Percentiles rank a stretch among this genome's conserved stretches.
phyloP scores from a whole-genome alignment of 2,113 vertebrate genomes.

The Mustelus asterias region DNA sequence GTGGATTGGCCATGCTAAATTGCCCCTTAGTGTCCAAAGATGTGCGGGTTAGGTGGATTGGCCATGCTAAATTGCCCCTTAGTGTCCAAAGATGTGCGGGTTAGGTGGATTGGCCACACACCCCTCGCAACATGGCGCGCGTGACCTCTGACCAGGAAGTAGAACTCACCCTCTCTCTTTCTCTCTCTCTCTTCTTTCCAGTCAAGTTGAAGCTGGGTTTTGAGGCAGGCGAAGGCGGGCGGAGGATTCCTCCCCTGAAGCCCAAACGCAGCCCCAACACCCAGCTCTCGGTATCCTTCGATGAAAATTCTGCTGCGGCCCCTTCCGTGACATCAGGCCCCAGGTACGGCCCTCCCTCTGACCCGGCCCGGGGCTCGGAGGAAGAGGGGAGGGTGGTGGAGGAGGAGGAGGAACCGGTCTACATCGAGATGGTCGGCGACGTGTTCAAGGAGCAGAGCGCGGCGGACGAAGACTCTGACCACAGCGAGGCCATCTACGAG shows the following conservation, averaged over 20 bases:
- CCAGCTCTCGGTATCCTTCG: slow-evolving; percentile 69
- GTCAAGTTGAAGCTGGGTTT: slow-evolving; percentile 71
- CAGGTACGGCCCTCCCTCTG: slow-evolving; percentile 53
- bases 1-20: too few species aligned
- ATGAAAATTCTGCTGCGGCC: slow-evolving; percentile 43
- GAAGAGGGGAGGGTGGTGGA: too few species aligned
- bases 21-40: too few species aligned
- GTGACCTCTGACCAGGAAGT: neutral
- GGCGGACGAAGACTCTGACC: slow-evolving; percentile 79
- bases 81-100: too few species aligned
- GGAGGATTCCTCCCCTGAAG: slow-evolving; percentile 78
- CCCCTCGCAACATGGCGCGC: neutral
- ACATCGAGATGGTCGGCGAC: slow-evolving; percentile 89
- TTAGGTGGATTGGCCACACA: too few species aligned
- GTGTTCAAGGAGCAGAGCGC: slow-evolving; percentile 61
- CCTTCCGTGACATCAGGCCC: slow-evolving; percentile 42
- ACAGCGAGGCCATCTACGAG: slow-evolving; percentile 85
- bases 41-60: too few species aligned
- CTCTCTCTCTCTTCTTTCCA: neutral
- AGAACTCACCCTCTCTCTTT: too few species aligned
- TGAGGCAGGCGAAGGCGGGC: slow-evolving; percentile 56
- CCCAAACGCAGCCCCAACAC: slow-evolving; percentile 81
- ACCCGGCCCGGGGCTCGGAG: too few species aligned
- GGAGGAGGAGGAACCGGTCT: slow-evolving; percentile 76
- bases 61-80: too few species aligned